Conservation (phyloP, 1,140 invertebrate genomes). For the Papilio xuthus region DNA sequence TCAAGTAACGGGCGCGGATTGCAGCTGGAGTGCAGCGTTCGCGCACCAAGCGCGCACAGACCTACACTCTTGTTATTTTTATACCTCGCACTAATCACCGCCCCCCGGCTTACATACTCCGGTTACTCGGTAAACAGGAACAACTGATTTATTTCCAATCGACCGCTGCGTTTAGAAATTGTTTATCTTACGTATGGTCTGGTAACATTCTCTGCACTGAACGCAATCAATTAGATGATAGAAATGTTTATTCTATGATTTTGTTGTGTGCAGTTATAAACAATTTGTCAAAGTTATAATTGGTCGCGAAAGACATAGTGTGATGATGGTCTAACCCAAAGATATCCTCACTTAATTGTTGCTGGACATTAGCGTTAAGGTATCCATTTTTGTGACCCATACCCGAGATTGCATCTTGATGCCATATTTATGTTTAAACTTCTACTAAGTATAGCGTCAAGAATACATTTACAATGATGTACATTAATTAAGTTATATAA, state of each 20-base stretch:
- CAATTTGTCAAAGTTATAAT: background rate
- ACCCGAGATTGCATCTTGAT: too few relatives aligned
- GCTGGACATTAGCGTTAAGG: background rate
- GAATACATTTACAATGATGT: background rate
- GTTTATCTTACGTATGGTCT: background rate
- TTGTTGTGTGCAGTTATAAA: background rate
- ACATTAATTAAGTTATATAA: background rate
- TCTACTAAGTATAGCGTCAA: background rate
- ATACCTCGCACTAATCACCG: conserved; percentile 41
- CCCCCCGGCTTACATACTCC: conserved; percentile 40
- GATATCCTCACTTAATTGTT: background rate
- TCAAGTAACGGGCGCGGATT: conserved; percentile 41
- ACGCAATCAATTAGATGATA: background rate
- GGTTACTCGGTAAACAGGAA: conserved; percentile 29
- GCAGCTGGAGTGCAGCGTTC: background rate
- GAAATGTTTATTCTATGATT: background rate
- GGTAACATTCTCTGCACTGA: conserved; percentile 3
- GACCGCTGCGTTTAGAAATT: conserved; percentile 17
- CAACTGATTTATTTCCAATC: conserved; percentile 28
- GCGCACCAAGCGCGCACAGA: background rate
- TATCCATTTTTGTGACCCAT: background rate
- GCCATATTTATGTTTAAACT: too few relatives aligned
- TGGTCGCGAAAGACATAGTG: background rate
- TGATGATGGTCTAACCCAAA: background rate
- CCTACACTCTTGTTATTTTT: conserved; percentile 46